Evolutionary conservation across 2,888 invertebrate genomes (phyloP).

Genomic region (Lasioglossum figueresi): DNA sequence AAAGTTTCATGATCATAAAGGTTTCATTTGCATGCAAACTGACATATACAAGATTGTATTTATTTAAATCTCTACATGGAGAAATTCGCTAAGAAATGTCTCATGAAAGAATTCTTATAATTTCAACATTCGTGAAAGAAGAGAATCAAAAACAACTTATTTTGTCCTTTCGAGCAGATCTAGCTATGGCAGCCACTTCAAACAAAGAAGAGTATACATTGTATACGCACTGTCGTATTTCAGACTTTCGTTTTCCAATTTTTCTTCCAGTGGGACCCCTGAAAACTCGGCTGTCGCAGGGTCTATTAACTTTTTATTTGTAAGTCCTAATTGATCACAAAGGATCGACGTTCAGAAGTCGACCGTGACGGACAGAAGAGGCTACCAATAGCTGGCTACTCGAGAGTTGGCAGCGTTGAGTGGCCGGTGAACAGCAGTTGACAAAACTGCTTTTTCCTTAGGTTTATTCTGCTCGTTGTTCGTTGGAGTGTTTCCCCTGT

Average conservation of each 20-base stretch:
- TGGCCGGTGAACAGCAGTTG: background rate
- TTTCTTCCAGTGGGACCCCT: background rate
- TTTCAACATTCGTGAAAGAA: no score
- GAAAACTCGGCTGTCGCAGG: background rate
- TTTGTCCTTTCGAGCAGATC: no score
- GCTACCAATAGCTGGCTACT: background rate
- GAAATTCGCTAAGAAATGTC: no score
- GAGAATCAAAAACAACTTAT: no score
- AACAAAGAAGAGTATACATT: background rate
- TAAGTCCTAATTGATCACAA: conserved; percentile 6
- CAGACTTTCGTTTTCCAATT: background rate
- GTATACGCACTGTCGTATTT: no score
- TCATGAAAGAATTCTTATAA: no score
- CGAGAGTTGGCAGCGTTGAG: background rate
- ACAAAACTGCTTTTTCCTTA: background rate
- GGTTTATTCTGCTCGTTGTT: background rate
- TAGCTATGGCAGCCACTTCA: no score
- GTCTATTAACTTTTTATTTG: background rate
- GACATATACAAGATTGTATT: no score
- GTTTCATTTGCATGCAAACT: no score
- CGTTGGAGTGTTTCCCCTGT: background rate
- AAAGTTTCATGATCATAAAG: no score
- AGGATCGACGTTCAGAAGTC: background rate
- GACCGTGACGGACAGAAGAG: background rate
- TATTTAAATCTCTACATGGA: no score